phyloP scores from a whole-genome alignment of 2,113 vertebrate species.

The Petaurus breviceps region DNA sequence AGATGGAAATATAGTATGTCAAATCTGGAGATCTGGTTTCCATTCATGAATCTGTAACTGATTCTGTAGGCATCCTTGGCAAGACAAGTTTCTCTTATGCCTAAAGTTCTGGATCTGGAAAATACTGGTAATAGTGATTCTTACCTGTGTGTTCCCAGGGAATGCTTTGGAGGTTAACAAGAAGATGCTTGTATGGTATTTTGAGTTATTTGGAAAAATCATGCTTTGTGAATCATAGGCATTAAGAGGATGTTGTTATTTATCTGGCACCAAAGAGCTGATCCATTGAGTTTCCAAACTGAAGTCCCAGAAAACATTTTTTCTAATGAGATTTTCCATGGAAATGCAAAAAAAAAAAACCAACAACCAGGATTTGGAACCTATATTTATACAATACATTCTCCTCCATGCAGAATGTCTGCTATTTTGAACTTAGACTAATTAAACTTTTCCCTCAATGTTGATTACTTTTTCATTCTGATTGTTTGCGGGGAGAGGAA shows the following conservation, averaged over 20 bases:
- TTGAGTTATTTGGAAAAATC: conserved; percentile 50
- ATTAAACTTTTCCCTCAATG: not conserved
- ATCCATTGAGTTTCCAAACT: conserved; percentile 67
- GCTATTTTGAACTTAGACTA: conserved; percentile 5
- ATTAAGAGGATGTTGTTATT: conserved; percentile 61
- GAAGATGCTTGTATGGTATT: conserved; percentile 48
- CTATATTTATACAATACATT: conserved; percentile 18
- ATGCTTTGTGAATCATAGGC: conserved; percentile 59
- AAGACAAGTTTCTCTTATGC: not conserved
- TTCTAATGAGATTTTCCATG: conserved; percentile 64
- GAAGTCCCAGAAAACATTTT: conserved; percentile 70
- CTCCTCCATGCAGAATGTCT: not conserved
- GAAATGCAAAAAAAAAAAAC: conserved; percentile 51
- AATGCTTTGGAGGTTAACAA: conserved; percentile 25
- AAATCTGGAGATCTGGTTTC: not conserved
- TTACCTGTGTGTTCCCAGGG: not conserved
- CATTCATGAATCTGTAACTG: not conserved
- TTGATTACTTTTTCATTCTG: not conserved
- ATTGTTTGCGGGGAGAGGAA: conserved; percentile 32
- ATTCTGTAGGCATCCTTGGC: not conserved
- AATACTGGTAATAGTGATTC: not conserved
- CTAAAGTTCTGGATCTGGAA: not conserved
- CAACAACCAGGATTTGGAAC: conserved; percentile 50
- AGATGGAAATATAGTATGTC: not conserved
- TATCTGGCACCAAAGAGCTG: conserved; percentile 66